Percentiles rank a stretch among this genome's conserved stretches.
These are phyloP conservation scores for Hippasteria phrygiana DNA, from an alignment of 53 echinoderm and acorn worm species.

Conservation along the genomic window DNA sequence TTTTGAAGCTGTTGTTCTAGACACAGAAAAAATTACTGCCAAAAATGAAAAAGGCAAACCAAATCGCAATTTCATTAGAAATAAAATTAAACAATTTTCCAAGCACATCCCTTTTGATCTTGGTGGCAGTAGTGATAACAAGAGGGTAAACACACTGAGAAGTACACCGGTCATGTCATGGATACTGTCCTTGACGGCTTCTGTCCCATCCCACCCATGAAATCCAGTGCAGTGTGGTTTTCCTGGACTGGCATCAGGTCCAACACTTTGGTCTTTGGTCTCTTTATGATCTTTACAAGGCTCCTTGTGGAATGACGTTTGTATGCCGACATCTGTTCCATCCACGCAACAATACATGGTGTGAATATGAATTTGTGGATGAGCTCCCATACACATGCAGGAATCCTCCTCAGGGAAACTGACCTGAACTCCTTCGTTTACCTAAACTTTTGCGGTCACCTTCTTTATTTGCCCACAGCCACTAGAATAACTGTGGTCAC, in stretches of 20 bases:
- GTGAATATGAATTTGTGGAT: neutral
- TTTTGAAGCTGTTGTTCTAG: constrained; percentile 4
- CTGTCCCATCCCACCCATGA: neutral
- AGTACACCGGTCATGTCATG: neutral
- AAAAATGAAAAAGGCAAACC: neutral
- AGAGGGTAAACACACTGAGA: neutral
- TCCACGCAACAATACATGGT: neutral
- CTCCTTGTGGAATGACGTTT: neutral
- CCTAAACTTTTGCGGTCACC: no score
- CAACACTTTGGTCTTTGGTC: neutral
- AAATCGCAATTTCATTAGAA: neutral
- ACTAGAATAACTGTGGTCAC: neutral
- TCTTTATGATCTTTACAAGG: neutral
- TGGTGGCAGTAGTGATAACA: neutral
- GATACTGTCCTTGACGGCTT: neutral
- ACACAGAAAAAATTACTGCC: neutral
- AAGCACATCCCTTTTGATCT: neutral
- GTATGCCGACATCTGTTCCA: neutral
- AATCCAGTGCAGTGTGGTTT: neutral
- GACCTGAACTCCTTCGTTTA: neutral
- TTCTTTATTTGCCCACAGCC: neutral
- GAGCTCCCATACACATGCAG: neutral
- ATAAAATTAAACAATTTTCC: neutral
- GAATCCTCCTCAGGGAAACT: neutral
- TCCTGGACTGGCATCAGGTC: neutral